Conservation (phyloP, 2,797 vertebrate genomes). For the Pangasius djambal region DNA sequence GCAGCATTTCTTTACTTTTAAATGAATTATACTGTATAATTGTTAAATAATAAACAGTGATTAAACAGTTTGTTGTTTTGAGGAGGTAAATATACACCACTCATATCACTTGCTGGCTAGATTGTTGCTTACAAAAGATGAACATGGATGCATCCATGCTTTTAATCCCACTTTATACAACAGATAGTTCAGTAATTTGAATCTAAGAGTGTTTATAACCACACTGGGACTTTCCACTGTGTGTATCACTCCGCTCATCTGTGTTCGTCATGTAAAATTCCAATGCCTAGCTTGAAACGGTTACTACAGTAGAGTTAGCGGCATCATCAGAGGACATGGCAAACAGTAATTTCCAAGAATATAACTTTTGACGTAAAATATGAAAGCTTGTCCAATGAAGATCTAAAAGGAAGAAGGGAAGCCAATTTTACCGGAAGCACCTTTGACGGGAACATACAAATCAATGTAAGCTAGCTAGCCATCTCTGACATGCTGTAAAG, state of each 20-base stretch:
- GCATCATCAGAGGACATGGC: too few relatives aligned
- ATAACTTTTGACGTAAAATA: not conserved
- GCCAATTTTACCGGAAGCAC: not conserved
- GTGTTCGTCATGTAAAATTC: too few relatives aligned
- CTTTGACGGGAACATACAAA: not conserved
- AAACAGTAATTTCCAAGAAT: not conserved
- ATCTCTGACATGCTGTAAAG: not conserved
- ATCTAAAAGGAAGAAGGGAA: not conserved
- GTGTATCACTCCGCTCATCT: too few relatives aligned
- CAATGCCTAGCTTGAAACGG: too few relatives aligned
- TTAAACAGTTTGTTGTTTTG: not conserved
- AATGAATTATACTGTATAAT: not conserved
- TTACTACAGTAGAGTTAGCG: too few relatives aligned
- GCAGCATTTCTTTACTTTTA: too few relatives aligned
- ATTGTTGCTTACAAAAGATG: not conserved
- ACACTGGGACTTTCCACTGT: too few relatives aligned
- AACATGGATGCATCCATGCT: not conserved
- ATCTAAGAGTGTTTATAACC: not conserved
- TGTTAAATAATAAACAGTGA: not conserved
- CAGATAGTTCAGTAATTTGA: not conserved
- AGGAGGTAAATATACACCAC: not conserved
- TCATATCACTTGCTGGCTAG: not conserved
- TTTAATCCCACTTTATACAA: not conserved
- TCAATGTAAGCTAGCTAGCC: not conserved
- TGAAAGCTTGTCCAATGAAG: not conserved